Evolutionary conservation across 1,140 invertebrate species (phyloP).

Genomic region (Neotoxoptera formosana): DNA sequence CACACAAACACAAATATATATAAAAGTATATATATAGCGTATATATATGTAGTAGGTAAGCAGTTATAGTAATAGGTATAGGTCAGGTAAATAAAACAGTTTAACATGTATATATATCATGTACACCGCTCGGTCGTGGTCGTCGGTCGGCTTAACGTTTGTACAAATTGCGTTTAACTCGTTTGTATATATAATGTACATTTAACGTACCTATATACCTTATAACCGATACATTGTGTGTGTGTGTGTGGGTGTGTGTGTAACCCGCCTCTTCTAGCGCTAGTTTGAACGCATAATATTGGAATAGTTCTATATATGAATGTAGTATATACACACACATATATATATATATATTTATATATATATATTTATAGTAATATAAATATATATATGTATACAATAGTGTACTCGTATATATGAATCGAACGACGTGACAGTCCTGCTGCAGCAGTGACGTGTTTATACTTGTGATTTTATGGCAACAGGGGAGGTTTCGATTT

Average conservation of each 20-base stretch:
- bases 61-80: not conserved
- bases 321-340: too few species aligned
- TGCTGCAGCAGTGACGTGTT: not conserved
- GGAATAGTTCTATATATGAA: not conserved
- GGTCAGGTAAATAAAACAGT: not conserved
- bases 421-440: not conserved
- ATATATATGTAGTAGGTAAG: not conserved
- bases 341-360: not conserved
- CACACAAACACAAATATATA: not conserved
- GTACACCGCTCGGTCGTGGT: not conserved
- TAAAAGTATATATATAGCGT: not conserved
- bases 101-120: not conserved
- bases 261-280: not conserved
- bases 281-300: not conserved
- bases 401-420: not conserved
- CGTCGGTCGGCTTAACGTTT: not conserved
- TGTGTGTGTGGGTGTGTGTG: not conserved
- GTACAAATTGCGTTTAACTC: not conserved
- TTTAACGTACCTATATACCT: not conserved
- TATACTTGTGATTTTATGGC: not conserved
- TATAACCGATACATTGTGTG: not conserved
- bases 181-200: not conserved
- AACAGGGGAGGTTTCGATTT: not conserved
- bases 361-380: not conserved
- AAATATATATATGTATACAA: not conserved